phyloP scores from a whole-genome alignment of 2,797 vertebrate species.

The Gallinago nigripennis region DNA sequence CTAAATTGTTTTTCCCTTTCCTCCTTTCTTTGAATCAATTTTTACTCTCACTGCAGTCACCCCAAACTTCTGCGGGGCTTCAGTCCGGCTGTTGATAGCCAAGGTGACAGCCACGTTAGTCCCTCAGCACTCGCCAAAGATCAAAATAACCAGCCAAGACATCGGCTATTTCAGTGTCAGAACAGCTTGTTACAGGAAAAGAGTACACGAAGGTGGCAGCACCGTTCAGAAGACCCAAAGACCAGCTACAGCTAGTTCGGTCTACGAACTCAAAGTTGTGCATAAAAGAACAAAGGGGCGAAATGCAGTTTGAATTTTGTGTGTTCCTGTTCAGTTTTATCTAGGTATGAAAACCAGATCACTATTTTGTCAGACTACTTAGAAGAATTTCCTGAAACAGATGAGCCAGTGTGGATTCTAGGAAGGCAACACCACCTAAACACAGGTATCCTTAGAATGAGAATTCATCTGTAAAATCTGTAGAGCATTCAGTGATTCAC shows the following conservation, averaged over 20 bases:
- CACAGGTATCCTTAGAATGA: slow-evolving; percentile 74
- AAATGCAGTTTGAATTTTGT: not conserved
- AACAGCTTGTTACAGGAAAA: not conserved
- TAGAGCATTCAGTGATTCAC: not conserved
- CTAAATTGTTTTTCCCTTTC: not conserved
- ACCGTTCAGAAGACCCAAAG: not conserved
- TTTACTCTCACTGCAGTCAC: not conserved
- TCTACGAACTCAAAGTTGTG: not conserved
- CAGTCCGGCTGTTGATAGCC: not conserved
- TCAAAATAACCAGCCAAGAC: not conserved
- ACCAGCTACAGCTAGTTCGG: not conserved
- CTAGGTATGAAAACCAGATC: slow-evolving; percentile 85
- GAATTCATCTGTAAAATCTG: not conserved
- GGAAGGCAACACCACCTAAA: slow-evolving; percentile 84
- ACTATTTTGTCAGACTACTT: slow-evolving; percentile 82
- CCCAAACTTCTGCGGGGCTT: not conserved
- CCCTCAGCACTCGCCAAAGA: not conserved
- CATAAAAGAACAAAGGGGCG: not conserved
- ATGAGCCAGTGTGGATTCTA: slow-evolving; percentile 86
- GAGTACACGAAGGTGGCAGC: not conserved
- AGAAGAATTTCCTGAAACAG: slow-evolving; percentile 87
- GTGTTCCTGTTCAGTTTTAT: slow-evolving; percentile 77
- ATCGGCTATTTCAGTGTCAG: not conserved
- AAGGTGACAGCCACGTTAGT: not conserved
- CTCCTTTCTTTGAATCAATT: not conserved